Evolutionary conservation across 1,140 invertebrate species (phyloP).

Genomic region (Arctopsyche grandis): DNA sequence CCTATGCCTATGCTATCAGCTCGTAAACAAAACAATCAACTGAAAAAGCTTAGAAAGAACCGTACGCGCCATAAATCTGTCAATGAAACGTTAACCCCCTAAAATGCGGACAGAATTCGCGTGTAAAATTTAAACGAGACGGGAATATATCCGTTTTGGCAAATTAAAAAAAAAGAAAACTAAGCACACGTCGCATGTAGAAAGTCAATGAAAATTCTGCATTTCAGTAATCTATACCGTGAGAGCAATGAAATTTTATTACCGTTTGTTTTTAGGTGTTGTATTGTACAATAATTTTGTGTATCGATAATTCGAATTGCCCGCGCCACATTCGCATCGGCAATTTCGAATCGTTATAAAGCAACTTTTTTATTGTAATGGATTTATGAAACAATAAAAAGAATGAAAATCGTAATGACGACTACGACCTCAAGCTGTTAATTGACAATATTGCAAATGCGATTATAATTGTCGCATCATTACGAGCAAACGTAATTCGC

Average conservation of each 20-base stretch:
- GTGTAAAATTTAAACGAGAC: not conserved
- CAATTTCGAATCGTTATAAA: not conserved
- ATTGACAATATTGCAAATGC: not conserved
- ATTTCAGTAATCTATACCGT: too few species aligned
- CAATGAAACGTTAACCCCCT: not conserved
- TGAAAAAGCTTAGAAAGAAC: conserved; percentile 13
- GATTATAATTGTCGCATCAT: not conserved
- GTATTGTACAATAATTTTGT: too few species aligned
- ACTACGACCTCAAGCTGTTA: not conserved
- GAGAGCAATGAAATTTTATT: too few species aligned
- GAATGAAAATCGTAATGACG: not conserved
- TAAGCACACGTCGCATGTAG: too few species aligned
- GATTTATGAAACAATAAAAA: not conserved
- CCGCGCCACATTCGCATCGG: too few species aligned
- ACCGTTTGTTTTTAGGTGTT: too few species aligned
- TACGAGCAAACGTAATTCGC: too few species aligned
- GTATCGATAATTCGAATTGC: too few species aligned
- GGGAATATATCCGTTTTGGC: not conserved
- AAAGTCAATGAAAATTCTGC: too few species aligned
- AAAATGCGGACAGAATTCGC: not conserved
- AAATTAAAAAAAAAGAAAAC: not conserved
- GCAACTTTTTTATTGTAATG: not conserved
- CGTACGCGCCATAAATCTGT: not conserved
- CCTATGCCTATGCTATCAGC: not conserved
- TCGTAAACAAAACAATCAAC: conserved; percentile 18